Evolutionary conservation across 2,888 invertebrate genomes (phyloP), one percentile per base, ranked within the genome.

Genomic region (Fissipunctia ypsillon): DNA sequence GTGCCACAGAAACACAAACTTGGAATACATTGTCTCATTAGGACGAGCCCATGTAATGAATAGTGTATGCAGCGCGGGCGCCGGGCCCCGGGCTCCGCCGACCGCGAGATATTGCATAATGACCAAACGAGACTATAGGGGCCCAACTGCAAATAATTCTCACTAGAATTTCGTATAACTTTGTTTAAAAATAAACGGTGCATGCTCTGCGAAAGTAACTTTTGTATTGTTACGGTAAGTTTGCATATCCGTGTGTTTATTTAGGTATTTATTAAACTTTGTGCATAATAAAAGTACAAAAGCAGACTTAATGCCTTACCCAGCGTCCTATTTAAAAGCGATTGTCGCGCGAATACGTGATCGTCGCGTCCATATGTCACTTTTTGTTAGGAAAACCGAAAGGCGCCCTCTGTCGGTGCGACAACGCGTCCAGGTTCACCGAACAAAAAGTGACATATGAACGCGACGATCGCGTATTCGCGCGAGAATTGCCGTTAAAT

Each of bases 21-120:
- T 83, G 77, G 88, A 83, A 88, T 87, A 87, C 88, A 87, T 87
- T 88, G 77, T 76, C 85, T 93, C 92, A 94, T 94, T 94, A 93
- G 90, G 84, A 90, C 84, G 50, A 84, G 84, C 87, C 84, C 67
- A 87, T 77, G 80, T 88, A 89, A 92, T 93, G 91, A 93, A 94
- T 93, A 92, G 89, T 91, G 89, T 89, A 93, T 92, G 92, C 89
- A 78, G 41, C 60, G 25, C 64, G 31, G 54, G 64, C 59, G 31
- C 12, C n/a, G 31, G 31, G 59, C 77, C 31, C 59, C 83, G 84
- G 80, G 83, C 80, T 84, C 86, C 76, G 73, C 69, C 70, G 73
- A 87, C 84, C 81, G 79, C 77, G 76, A 76, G 78, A 77, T 88
- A 85, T 85, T 88, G 90, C 89, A 91, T 91, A 91, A 89, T 90